These are phyloP conservation scores for Oxyura jamaicensis DNA, from an alignment of 2,113 vertebrate species.

Conservation along the genomic window DNA sequence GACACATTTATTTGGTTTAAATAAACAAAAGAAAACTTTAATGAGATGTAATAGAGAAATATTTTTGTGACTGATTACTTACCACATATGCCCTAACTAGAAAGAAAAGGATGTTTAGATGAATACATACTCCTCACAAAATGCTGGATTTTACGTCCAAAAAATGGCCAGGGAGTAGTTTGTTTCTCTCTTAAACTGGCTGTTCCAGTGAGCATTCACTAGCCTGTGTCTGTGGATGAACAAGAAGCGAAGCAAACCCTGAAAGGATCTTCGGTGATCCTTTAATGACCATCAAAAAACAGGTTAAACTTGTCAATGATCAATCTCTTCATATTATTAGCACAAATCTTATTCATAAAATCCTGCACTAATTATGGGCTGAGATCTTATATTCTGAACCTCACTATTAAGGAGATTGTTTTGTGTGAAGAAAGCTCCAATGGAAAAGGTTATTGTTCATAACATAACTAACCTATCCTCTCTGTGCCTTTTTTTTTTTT, in stretches of 20 bases:
- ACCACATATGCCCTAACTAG: fast-evolving
- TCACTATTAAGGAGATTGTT: neutral
- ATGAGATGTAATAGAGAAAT: neutral
- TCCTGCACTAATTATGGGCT: neutral
- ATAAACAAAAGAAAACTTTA: neutral
- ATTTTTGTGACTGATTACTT: neutral
- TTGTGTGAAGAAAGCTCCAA: neutral
- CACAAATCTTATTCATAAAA: neutral
- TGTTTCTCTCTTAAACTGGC: neutral
- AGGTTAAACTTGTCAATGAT: constrained; percentile 16
- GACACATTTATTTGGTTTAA: neutral
- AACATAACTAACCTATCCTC: neutral
- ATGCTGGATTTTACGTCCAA: neutral
- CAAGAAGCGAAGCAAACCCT: neutral
- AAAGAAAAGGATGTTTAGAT: neutral
- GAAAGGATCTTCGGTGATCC: neutral
- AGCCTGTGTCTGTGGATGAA: neutral
- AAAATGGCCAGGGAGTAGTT: neutral
- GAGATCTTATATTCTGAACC: neutral
- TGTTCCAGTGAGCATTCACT: neutral
- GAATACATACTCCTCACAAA: neutral
- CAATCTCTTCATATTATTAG: neutral
- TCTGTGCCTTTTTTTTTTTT: neutral
- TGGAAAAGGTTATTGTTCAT: neutral
- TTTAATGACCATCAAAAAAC: neutral